Evolutionary conservation across 1,140 invertebrate genomes (phyloP).

Genomic region (Bicyclus anynana): DNA sequence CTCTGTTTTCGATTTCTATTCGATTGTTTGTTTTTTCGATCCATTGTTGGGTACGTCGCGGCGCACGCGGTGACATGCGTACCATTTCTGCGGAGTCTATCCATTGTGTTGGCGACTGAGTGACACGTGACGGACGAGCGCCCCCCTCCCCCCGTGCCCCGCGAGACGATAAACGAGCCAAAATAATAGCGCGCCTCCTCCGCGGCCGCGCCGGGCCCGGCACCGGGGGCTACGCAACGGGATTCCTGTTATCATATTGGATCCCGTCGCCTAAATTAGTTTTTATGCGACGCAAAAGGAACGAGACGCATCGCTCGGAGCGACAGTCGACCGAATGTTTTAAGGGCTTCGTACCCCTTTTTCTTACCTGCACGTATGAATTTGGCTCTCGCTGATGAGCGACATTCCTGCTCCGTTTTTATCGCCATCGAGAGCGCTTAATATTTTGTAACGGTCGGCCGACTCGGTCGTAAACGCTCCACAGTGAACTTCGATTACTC

Average conservation of each 20-base stretch:
- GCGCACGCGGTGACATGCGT: conserved; percentile 65
- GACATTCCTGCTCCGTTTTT: not conserved
- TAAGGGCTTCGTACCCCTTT: conserved; percentile 39
- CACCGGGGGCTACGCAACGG: conserved; percentile 66
- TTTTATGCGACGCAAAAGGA: conserved; percentile 59
- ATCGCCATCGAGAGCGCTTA: not conserved
- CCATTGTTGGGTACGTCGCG: conserved; percentile 61
- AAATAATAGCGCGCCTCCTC: conserved; percentile 11
- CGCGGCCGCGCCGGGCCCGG: conserved; percentile 23
- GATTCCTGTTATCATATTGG: conserved; percentile 71
- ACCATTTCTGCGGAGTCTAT: conserved; percentile 72
- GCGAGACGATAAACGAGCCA: not conserved
- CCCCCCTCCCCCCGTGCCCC: conserved; percentile 29
- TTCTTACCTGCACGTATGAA: conserved; percentile 37
- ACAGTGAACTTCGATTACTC: not conserved
- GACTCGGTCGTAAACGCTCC: not conserved
- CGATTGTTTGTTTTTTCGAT: conserved; percentile 72
- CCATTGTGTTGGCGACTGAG: conserved; percentile 60
- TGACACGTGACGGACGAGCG: conserved; percentile 68
- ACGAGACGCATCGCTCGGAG: conserved; percentile 58
- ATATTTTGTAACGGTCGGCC: not conserved
- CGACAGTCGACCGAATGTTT: conserved; percentile 54
- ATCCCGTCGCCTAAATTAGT: conserved; percentile 65
- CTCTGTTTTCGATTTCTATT: conserved; percentile 75
- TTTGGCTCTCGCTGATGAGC: not conserved